phyloP scores from a whole-genome alignment of 2,113 vertebrate species.

The Scytalopus superciliaris region DNA sequence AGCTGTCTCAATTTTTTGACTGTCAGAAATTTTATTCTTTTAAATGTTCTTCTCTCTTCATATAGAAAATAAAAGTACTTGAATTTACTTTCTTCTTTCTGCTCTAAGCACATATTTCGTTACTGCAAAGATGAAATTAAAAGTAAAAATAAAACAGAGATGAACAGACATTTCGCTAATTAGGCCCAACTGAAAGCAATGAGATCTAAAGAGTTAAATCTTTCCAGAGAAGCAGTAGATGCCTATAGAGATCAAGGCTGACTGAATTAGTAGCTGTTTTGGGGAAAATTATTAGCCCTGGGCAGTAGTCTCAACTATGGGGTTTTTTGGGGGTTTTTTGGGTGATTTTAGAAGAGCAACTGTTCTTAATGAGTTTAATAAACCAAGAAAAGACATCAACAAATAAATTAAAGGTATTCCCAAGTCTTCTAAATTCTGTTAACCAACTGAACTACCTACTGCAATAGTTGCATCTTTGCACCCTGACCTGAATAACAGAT shows the following conservation, averaged over 20 bases:
- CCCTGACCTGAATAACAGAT: neutral
- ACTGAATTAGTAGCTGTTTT: conserved; percentile 49
- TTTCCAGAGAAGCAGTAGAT: conserved; percentile 39
- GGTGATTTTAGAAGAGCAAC: conserved; percentile 14
- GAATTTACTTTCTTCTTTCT: neutral
- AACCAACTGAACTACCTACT: neutral
- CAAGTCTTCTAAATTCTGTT: conserved; percentile 17
- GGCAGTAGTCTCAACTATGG: conserved; percentile 24
- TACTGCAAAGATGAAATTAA: neutral
- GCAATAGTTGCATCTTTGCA: neutral
- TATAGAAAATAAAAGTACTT: neutral
- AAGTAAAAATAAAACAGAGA: neutral
- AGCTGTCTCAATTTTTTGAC: neutral
- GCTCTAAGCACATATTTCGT: neutral
- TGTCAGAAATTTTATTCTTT: neutral
- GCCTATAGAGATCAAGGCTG: conserved; percentile 47
- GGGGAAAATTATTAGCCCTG: conserved; percentile 58
- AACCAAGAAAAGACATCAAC: conserved; percentile 40
- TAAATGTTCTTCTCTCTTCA: neutral
- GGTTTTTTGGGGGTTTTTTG: neutral
- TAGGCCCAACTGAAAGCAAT: neutral
- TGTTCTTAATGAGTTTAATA: conserved; percentile 57
- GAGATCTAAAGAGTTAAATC: conserved; percentile 50
- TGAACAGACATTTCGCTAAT: neutral
- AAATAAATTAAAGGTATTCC: conserved; percentile 28